These are phyloP conservation scores for Parauchenoglanis punctatus DNA, from an alignment of 2,797 vertebrate genomes.

Conservation along the genomic window DNA sequence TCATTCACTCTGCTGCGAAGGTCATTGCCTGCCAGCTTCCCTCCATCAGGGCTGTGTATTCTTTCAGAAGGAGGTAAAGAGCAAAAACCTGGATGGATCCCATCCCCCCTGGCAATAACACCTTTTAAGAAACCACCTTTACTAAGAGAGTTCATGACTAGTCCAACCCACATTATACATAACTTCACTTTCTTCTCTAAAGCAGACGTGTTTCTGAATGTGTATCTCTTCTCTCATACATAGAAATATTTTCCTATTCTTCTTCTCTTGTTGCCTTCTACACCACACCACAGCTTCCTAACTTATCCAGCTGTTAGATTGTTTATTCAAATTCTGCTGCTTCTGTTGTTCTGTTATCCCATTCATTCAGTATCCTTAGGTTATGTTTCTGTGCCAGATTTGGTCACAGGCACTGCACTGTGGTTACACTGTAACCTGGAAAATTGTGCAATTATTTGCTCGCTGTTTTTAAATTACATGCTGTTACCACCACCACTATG, in stretches of 20 bases:
- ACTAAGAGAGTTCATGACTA: background rate
- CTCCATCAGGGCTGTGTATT: background rate
- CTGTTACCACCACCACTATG: background rate
- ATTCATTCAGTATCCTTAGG: background rate
- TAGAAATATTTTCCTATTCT: background rate
- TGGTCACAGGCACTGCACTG: background rate
- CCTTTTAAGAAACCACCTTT: background rate
- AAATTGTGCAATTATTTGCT: background rate
- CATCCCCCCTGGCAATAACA: background rate
- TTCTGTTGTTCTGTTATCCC: background rate
- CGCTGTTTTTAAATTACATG: background rate
- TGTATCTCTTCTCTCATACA: background rate
- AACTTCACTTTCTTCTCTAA: background rate
- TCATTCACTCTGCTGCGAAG: slow-evolving; percentile 16
- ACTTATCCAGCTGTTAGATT: background rate
- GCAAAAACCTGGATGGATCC: background rate
- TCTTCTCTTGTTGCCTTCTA: background rate
- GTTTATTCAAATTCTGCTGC: background rate
- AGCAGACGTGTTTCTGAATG: background rate
- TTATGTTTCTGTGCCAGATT: background rate
- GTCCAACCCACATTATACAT: background rate
- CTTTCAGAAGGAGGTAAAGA: background rate
- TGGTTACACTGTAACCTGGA: background rate
- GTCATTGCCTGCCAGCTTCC: background rate
- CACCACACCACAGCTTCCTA: background rate